Conservation (phyloP, 1,140 invertebrate species). For the Euura saliciscinereae region DNA sequence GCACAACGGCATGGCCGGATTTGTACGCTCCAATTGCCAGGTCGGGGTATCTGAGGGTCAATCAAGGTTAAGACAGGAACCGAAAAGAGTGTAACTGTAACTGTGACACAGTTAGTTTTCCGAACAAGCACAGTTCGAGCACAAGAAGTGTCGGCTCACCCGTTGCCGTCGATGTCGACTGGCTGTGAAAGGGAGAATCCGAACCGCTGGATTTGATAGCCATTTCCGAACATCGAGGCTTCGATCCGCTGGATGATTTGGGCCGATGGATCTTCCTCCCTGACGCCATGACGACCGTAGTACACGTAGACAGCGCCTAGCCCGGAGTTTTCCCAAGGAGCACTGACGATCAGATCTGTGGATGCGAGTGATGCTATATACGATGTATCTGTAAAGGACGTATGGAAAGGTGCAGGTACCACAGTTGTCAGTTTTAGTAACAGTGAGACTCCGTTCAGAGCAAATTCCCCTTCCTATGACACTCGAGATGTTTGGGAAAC, state of each 20-base stretch:
- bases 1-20: constrained; percentile 61
- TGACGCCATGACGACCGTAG: constrained; percentile 59
- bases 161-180: constrained; percentile 69
- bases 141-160: no score
- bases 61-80: no score
- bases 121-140: no score
- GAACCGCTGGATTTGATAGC: constrained; percentile 54
- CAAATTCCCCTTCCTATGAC: no score
- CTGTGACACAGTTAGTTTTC: no score
- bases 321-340: constrained; percentile 72
- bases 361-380: no score
- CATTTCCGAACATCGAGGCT: constrained; percentile 33
- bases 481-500: no score
- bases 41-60: constrained; percentile 56
- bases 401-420: background rate
- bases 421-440: no score
- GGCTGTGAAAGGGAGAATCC: constrained; percentile 70
- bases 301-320: constrained; percentile 69
- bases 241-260: constrained; percentile 55
- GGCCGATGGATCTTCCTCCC: constrained; percentile 44
- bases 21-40: constrained; percentile 69
- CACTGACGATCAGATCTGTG: constrained; percentile 74
- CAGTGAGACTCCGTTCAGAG: no score
- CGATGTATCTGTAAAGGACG: no score
- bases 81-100: no score